Evolutionary conservation across 2,888 invertebrate species (phyloP).

Genomic region (Lathronympha strigana): DNA sequence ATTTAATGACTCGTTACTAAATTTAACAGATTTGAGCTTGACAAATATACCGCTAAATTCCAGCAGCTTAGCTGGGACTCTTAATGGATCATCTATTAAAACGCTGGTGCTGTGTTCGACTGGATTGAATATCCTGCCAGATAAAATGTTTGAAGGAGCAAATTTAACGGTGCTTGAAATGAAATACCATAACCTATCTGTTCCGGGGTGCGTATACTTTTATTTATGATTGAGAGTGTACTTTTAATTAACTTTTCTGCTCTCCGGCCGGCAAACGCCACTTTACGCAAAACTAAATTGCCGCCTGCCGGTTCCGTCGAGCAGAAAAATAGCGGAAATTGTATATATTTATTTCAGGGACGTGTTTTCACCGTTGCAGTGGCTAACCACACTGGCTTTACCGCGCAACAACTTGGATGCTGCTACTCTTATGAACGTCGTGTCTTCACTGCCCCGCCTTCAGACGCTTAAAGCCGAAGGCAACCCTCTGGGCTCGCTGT

Average conservation of each 20-base stretch:
- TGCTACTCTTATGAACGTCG: not conserved
- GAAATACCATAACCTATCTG: not conserved
- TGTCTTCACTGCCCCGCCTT: not conserved
- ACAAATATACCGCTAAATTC: not conserved
- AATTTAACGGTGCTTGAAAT: not conserved
- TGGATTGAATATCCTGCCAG: not conserved
- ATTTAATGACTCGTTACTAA: not conserved
- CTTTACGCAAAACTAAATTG: too few relatives aligned
- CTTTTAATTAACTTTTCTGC: too few relatives aligned
- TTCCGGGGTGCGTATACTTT: slow-evolving; percentile 15
- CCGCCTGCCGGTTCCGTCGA: too few relatives aligned
- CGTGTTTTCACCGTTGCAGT: slow-evolving; percentile 13
- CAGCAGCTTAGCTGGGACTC: not conserved
- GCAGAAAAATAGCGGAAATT: too few relatives aligned
- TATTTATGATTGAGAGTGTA: too few relatives aligned
- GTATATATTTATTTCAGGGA: slow-evolving; percentile 9
- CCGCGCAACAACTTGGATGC: not conserved
- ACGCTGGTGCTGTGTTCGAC: not conserved
- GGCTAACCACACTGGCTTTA: not conserved
- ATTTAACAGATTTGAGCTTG: not conserved
- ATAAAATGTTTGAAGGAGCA: not conserved
- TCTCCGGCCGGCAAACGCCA: too few relatives aligned
- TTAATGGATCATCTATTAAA: slow-evolving; percentile 10
- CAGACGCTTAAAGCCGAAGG: not conserved
- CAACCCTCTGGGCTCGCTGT: slow-evolving; percentile 14